Percentiles rank a stretch among this genome's conserved stretches.
These are phyloP conservation scores for Limonius californicus DNA, from an alignment of 1,140 invertebrate species.

Conservation along the genomic window DNA sequence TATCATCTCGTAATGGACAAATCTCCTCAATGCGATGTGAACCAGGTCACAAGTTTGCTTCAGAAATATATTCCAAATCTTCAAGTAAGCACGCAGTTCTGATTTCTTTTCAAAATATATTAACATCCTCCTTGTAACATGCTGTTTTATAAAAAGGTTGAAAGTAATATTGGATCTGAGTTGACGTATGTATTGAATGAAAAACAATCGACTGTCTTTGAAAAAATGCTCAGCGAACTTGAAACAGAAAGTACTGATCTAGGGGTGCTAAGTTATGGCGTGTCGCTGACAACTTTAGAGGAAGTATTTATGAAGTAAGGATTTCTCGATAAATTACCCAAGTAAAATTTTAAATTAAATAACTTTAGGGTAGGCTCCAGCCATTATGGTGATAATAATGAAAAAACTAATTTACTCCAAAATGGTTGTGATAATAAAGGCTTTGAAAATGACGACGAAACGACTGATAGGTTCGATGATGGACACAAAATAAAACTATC, in stretches of 20 bases:
- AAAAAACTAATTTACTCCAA: too few relatives aligned
- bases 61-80: slow-evolving; percentile 56
- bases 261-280: slow-evolving; percentile 60
- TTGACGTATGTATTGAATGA: slow-evolving; percentile 37
- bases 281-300: slow-evolving; percentile 83
- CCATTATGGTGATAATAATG: too few relatives aligned
- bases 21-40: slow-evolving; percentile 51
- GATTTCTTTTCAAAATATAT: not conserved
- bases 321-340: slow-evolving; percentile 54
- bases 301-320: slow-evolving; percentile 85
- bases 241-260: slow-evolving; percentile 61
- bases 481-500: slow-evolving; percentile 26
- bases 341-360: slow-evolving; percentile 20
- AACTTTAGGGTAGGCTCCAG: too few relatives aligned
- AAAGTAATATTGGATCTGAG: slow-evolving; percentile 36
- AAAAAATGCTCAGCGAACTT: slow-evolving; percentile 64
- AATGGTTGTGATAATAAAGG: too few relatives aligned
- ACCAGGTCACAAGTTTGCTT: slow-evolving; percentile 54
- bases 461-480: slow-evolving; percentile 25
- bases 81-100: slow-evolving; percentile 24
- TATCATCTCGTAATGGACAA: slow-evolving; percentile 55
- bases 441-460: too few relatives aligned
- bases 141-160: slow-evolving; percentile 20
- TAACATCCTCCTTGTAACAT: slow-evolving; percentile 13
- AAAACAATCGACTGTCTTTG: slow-evolving; percentile 49